Evolutionary conservation across 2,113 vertebrate genomes (phyloP), one percentile per base, ranked within the genome.

Genomic region (Gallinago undulata): DNA sequence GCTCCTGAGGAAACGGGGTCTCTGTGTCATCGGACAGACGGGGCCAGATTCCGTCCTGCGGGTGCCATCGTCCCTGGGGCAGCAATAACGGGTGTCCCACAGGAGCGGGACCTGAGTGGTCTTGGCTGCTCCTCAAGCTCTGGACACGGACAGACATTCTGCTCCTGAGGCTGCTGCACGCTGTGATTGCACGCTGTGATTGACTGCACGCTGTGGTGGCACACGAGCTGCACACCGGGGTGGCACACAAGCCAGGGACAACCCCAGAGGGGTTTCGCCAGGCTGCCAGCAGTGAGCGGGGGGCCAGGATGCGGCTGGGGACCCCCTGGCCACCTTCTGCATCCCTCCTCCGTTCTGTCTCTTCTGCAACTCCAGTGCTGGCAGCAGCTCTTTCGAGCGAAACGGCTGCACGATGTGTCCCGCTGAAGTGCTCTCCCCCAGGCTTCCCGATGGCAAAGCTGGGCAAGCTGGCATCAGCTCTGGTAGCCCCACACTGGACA

Each of bases 21-120:
- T 3, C 28, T 11, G 1, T 18, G 11, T 4, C 37, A 10, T 4
- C 37, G 6, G 81, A 4, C 0, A 2, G 30, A 24, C 2, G 0
- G 2, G 79, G 45, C 10, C 33, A 15, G 3, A 5, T 48, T 19
- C 37, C 31, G 17, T 45, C 45, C 47, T 7, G 43, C 15, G 2
- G 9, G 35, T 41, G 73, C 86, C 66, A 89, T 24, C 50, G 6
- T 0, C 3, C 2, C 5, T 0, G 1, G 56, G 64, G 62, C 8
- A 11, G 56, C 19, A 5, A 16, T 6, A 43, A 10, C 0, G 0
- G 2, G 30, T n/a, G 9, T 28, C 43, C 53, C 37, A 13, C 10
- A 5, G 27, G 21, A 72, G 57, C 66, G 30, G 67, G 43, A 75
- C 56, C 31, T 3, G 39, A 33, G 70, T 0, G 0, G 24, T 5